Evolutionary conservation across 2,113 vertebrate species (phyloP).

Genomic region (Tragelaphus buxtoni): DNA sequence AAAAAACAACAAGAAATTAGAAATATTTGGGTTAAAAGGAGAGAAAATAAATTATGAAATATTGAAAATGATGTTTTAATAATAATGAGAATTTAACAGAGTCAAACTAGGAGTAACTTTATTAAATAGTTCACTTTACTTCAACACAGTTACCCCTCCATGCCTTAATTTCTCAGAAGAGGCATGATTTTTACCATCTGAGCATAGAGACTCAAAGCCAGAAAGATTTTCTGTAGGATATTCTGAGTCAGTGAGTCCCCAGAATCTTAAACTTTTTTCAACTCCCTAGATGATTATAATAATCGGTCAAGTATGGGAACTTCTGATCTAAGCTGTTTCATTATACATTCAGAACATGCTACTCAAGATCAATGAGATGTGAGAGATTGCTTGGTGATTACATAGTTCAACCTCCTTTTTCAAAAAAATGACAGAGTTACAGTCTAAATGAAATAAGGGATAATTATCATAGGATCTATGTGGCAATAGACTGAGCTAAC

Average conservation of each 20-base stretch:
- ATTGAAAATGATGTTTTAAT: not conserved
- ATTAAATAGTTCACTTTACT: not conserved
- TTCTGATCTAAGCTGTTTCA: not conserved
- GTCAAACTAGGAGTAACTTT: not conserved
- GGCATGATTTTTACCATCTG: not conserved
- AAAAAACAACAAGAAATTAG: not conserved
- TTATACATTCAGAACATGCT: not conserved
- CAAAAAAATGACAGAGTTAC: not conserved
- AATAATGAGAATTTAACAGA: not conserved
- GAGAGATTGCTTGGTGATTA: not conserved
- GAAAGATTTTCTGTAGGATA: not conserved
- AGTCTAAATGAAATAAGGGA: not conserved
- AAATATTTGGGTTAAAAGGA: not conserved
- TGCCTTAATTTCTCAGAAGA: slow-evolving; percentile 29
- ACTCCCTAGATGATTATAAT: not conserved
- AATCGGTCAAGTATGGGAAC: not conserved
- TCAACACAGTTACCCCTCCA: not conserved
- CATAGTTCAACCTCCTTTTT: not conserved
- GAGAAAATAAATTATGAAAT: not conserved
- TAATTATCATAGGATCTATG: not conserved
- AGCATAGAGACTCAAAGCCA: not conserved
- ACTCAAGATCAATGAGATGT: not conserved
- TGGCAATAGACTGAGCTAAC: not conserved
- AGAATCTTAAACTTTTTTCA: slow-evolving; percentile 20
- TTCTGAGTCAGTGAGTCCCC: not conserved